Conservation (phyloP, 1,140 invertebrate species). For the Paraescarpia echinospica region DNA sequence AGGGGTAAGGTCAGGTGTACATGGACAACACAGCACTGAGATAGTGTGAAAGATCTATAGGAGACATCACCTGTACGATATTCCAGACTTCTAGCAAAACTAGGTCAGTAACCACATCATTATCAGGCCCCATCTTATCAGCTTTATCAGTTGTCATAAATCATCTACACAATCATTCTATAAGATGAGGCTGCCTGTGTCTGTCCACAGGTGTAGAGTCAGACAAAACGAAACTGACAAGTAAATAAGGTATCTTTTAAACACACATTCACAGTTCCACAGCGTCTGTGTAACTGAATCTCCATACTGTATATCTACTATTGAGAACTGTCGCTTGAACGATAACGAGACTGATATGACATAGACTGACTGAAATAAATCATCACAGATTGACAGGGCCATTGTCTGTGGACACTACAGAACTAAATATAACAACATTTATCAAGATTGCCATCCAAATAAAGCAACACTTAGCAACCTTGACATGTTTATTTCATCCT, state of each 20-base stretch:
- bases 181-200: not conserved
- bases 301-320: not conserved
- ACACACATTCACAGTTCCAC: not conserved
- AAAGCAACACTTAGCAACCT: no score
- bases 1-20: no score
- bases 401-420: not conserved
- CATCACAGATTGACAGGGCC: no score
- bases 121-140: not conserved
- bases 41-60: no score
- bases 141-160: not conserved
- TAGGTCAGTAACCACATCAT: not conserved
- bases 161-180: not conserved
- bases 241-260: not conserved
- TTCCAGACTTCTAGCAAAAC: no score
- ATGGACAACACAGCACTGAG: no score
- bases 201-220: not conserved
- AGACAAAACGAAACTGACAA: not conserved
- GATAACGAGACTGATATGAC: not conserved
- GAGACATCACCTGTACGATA: no score
- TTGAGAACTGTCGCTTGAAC: not conserved
- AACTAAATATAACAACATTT: not conserved
- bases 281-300: not conserved
- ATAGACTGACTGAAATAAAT: not conserved
- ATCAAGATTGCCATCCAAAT: no score
- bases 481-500: no score